Evolutionary conservation across 2,797 vertebrate species (phyloP), one percentile per base, ranked within the genome.

Genomic region (Sebastolobus alascanus): DNA sequence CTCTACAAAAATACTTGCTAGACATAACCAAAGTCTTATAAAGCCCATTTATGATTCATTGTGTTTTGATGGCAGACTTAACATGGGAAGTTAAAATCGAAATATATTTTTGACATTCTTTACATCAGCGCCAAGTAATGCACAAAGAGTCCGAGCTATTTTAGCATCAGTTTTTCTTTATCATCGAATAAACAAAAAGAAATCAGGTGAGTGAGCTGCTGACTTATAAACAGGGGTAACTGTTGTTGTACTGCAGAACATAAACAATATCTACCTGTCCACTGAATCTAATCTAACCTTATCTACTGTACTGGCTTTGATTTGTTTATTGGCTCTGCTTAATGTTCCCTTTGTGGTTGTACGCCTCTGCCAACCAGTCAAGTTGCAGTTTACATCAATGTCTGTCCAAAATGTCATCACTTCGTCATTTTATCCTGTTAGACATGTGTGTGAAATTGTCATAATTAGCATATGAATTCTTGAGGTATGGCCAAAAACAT

Each of bases 291-390:
- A 84, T 70, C 75, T 70, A 38, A 76, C 58, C 9, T 73, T 65
- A 88, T 92, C 80, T 73, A 7, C 8, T 91, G 79, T 74, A 4
- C 5, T 11, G 2, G 3, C 29, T 68, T 59, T 29, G 5, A 80
- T 60, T 56, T 35, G 37, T 87, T 90, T 80, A 87, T 74, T 58
- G 74, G 29, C 10, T 59, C 65, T 10, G 7, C 2, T 50, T 50
- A 50, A 50, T 50, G 46, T 50, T 50, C 8, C 46, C 8, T 2
- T 1, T 43, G 14, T 43, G 13, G 40, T 43, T 43, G 40, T 14
- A 43, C 14, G 46, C 46, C 46, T 20, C 46, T 50, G 46, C 46
- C 46, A 50, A 50, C 46, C 16, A 50, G 46, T 50, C 46, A 50
- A 8, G 46, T n/a, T 52, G 7, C 46, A 52, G 46, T 52, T 52